Evolutionary conservation across 2,797 vertebrate genomes (phyloP).

Genomic region (Calcarius lapponicus): DNA sequence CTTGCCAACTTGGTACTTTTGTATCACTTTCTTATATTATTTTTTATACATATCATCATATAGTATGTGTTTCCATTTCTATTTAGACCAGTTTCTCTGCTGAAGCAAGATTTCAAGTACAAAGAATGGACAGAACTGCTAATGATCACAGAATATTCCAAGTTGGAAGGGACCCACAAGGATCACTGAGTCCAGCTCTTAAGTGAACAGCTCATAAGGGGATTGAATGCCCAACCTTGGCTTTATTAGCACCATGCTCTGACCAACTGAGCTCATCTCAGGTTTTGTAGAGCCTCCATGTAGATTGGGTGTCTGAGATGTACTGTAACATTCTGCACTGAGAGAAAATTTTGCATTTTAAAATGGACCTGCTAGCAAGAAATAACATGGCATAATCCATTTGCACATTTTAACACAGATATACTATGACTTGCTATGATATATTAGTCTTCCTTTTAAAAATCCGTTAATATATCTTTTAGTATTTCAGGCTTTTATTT

Average conservation of each 20-base stretch:
- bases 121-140: neutral
- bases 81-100: neutral
- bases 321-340: neutral
- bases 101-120: neutral
- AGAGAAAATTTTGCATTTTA: neutral
- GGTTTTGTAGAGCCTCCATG: neutral
- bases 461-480: neutral
- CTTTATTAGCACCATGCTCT: neutral
- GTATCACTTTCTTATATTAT: neutral
- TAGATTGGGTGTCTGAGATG: neutral
- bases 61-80: neutral
- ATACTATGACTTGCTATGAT: neutral
- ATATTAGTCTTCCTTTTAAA: neutral
- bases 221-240: fast-evolving
- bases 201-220: fast-evolving
- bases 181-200: neutral
- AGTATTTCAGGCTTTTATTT: neutral
- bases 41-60: neutral
- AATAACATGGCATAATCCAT: neutral
- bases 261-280: neutral
- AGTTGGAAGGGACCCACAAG: neutral
- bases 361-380: neutral
- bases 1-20: neutral
- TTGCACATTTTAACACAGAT: neutral
- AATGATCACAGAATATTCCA: neutral